Percentiles rank a stretch among this genome's conserved stretches.
phyloP scores from a whole-genome alignment of 1,140 invertebrate species.

The Caenorhabditis briggsae region DNA sequence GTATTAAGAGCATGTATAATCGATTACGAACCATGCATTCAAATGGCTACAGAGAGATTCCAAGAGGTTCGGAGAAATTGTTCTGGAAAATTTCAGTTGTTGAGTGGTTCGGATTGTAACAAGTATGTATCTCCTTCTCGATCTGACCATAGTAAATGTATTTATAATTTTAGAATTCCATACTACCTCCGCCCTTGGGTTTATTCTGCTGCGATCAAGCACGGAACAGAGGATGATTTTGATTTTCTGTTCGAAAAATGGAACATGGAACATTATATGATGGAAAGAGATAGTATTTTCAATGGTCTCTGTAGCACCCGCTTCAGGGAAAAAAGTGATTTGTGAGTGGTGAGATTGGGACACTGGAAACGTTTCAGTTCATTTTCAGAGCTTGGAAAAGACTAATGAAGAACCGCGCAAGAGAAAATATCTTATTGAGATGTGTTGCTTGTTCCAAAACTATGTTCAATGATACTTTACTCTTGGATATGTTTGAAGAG shows the following conservation, averaged over 20 bases:
- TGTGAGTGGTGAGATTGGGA: background rate
- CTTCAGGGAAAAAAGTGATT: background rate
- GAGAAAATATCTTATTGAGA: background rate
- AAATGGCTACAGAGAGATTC: constrained; percentile 15
- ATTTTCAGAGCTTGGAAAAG: constrained; percentile 25
- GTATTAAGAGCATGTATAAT: background rate
- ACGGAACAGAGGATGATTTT: constrained; percentile 15
- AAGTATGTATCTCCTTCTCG: background rate
- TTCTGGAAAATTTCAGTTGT: background rate
- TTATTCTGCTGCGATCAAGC: background rate
- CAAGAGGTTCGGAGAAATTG: background rate
- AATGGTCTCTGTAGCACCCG: background rate
- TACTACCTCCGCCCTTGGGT: background rate
- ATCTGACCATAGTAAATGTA: background rate
- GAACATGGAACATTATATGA: constrained; percentile 16
- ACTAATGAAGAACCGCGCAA: background rate
- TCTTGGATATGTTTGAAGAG: constrained; percentile 14
- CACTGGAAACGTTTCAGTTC: background rate
- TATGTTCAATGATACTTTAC: background rate
- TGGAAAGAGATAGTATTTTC: constrained; percentile 19
- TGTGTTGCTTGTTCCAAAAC: background rate
- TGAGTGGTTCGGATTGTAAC: background rate
- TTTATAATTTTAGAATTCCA: background rate
- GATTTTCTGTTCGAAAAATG: constrained; percentile 39
- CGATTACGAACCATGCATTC: constrained; percentile 1